Evolutionary conservation across 2,888 invertebrate species (phyloP).

Genomic region (Stenotaenia linearis): DNA sequence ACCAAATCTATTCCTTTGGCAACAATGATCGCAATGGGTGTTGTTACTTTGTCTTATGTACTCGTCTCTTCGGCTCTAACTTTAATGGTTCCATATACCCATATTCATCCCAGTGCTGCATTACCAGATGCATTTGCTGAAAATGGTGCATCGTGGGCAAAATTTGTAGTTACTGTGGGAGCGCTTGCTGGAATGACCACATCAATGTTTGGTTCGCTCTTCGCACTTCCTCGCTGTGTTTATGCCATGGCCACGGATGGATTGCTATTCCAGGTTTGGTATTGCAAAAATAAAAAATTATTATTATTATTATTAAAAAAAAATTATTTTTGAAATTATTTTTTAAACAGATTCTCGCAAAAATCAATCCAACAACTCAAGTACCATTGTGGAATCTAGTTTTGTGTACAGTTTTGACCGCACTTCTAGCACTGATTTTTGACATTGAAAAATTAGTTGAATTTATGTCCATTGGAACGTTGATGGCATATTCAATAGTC

Average conservation of each 20-base stretch:
- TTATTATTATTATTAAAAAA: background rate
- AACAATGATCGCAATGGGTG: constrained; percentile 70
- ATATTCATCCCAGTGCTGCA: constrained; percentile 61
- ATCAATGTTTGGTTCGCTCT: constrained; percentile 75
- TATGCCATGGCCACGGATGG: constrained; percentile 90
- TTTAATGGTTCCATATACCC: constrained; percentile 68
- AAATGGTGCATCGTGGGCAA: constrained; percentile 73
- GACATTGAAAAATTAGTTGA: constrained; percentile 85
- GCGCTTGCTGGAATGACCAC: constrained; percentile 91
- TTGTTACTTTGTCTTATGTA: constrained; percentile 70
- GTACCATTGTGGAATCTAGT: constrained; percentile 71
- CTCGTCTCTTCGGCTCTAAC: constrained; percentile 76
- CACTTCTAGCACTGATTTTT: constrained; percentile 73
- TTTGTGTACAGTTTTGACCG: constrained; percentile 69
- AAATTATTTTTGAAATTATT: background rate
- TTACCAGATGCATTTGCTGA: constrained; percentile 72
- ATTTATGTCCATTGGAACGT: constrained; percentile 82
- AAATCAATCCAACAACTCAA: constrained; percentile 71
- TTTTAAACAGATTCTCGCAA: constrained; percentile 57
- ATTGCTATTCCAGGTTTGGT: constrained; percentile 60
- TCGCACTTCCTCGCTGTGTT: constrained; percentile 76
- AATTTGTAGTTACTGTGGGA: constrained; percentile 74
- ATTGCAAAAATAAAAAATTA: background rate
- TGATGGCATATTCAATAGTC: constrained; percentile 84
- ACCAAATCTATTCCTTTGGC: constrained; percentile 69